A percentile compares a stretch with the other conserved stretches of the same genome.
These are phyloP conservation scores for Diorhabda sublineata DNA, from an alignment of 1,140 invertebrate species.

Conservation along the genomic window DNA sequence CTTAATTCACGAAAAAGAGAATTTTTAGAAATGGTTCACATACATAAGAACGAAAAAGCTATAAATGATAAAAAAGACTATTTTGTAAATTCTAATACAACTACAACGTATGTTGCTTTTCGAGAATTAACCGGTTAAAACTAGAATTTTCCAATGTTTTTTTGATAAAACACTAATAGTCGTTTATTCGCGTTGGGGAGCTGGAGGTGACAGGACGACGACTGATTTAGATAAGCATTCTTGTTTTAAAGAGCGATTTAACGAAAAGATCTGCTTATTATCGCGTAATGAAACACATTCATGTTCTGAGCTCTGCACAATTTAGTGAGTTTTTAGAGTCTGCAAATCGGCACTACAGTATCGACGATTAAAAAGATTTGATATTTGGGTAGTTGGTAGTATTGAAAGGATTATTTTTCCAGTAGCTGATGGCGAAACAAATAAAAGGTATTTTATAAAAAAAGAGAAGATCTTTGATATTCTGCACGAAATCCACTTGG, in stretches of 20 bases:
- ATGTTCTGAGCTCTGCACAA: neutral
- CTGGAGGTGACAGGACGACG: neutral
- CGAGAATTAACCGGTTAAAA: neutral
- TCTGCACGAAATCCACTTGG: constrained; percentile 3
- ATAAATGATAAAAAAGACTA: too few relatives aligned
- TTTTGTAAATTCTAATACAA: too few relatives aligned
- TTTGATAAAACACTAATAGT: neutral
- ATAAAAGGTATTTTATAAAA: neutral
- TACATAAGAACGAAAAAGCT: too few relatives aligned
- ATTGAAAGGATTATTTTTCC: neutral
- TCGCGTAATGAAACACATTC: neutral
- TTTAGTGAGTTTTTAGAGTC: constrained; percentile 3
- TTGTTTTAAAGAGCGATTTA: neutral
- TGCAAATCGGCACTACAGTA: constrained; percentile 3
- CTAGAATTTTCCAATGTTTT: neutral
- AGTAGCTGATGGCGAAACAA: neutral
- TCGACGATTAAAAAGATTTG: constrained; percentile 11
- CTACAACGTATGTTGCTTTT: neutral
- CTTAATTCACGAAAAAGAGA: too few relatives aligned
- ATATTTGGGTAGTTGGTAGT: constrained; percentile 8
- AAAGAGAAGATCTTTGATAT: constrained; percentile 1
- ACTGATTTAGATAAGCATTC: neutral
- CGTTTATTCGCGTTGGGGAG: neutral
- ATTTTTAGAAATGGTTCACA: too few relatives aligned
- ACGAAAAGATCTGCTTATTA: neutral